Evolutionary conservation across 2,888 invertebrate genomes (phyloP).

Genomic region (Rhingia rostrata): DNA sequence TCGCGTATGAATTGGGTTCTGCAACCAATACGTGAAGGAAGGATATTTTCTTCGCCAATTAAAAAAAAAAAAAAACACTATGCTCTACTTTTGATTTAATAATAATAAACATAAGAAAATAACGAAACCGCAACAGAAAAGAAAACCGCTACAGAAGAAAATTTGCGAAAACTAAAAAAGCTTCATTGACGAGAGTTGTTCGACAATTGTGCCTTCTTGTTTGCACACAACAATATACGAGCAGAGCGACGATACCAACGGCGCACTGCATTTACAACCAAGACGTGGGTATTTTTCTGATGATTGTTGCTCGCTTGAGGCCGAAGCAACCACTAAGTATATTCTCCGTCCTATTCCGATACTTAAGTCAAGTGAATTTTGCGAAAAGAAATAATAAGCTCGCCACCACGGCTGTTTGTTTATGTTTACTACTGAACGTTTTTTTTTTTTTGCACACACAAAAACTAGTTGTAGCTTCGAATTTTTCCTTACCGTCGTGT

Average conservation of each 20-base stretch:
- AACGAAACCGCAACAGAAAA: neutral
- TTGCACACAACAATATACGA: slow-evolving; percentile 26
- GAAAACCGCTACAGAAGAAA: slow-evolving; percentile 14
- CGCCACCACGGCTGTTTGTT: slow-evolving; percentile 62
- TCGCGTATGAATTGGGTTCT: slow-evolving; percentile 14
- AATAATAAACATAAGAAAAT: slow-evolving; percentile 24
- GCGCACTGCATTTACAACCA: slow-evolving; percentile 22
- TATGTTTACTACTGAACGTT: slow-evolving; percentile 68
- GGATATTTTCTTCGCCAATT: slow-evolving; percentile 10
- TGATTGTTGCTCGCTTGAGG: slow-evolving; percentile 65
- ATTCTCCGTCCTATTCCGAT: slow-evolving; percentile 64
- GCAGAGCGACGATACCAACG: neutral
- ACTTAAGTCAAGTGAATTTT: slow-evolving; percentile 67
- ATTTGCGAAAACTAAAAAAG: slow-evolving; percentile 37
- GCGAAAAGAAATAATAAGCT: slow-evolving; percentile 50
- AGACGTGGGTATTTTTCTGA: slow-evolving; percentile 4
- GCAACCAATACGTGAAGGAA: slow-evolving; percentile 5
- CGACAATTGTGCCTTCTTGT: slow-evolving; percentile 15
- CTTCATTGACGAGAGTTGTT: slow-evolving; percentile 24
- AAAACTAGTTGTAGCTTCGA: slow-evolving; percentile 1
- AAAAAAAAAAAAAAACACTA: slow-evolving; percentile 1
- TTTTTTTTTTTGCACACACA: slow-evolving; percentile 45
- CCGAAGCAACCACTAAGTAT: slow-evolving; percentile 68
- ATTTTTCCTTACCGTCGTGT: slow-evolving; percentile 1
- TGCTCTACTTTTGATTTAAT: slow-evolving; percentile 19